These are phyloP conservation scores for Ganaspis brasiliensis DNA, from an alignment of 2,888 invertebrate genomes.

Conservation along the genomic window DNA sequence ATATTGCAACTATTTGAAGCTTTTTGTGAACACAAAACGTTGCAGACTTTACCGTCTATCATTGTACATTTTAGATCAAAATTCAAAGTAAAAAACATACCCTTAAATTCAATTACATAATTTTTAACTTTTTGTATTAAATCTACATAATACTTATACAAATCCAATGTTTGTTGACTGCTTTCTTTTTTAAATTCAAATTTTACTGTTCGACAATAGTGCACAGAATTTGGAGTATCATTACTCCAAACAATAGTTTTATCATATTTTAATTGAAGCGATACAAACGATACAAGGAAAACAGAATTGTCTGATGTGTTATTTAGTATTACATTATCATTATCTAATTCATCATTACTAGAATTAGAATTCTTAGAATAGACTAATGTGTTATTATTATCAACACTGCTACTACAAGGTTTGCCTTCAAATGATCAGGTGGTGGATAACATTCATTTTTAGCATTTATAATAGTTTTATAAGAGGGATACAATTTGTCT, in stretches of 20 bases:
- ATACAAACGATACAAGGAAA: background rate
- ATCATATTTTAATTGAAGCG: background rate
- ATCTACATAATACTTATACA: conserved; percentile 6
- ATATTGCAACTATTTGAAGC: background rate
- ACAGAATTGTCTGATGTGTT: background rate
- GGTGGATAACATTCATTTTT: too few species aligned
- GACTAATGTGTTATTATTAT: too few species aligned
- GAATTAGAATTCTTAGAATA: too few species aligned
- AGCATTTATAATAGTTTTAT: too few species aligned
- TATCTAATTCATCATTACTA: too few species aligned
- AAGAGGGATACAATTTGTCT: too few species aligned
- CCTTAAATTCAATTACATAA: background rate
- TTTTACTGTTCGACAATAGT: background rate
- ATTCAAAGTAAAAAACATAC: background rate
- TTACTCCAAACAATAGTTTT: conserved; percentile 19
- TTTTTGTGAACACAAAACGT: background rate
- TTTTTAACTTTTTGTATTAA: conserved; percentile 22
- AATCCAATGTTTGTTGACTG: background rate
- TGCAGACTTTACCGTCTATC: conserved; percentile 43
- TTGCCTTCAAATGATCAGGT: too few species aligned
- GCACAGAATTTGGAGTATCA: too few species aligned
- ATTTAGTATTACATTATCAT: too few species aligned
- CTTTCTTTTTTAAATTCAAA: conserved; percentile 33
- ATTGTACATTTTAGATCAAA: conserved; percentile 23
- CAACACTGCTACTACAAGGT: too few species aligned